Conservation (phyloP, 2,113 vertebrate species). For the Chlorodrepanis virens region DNA sequence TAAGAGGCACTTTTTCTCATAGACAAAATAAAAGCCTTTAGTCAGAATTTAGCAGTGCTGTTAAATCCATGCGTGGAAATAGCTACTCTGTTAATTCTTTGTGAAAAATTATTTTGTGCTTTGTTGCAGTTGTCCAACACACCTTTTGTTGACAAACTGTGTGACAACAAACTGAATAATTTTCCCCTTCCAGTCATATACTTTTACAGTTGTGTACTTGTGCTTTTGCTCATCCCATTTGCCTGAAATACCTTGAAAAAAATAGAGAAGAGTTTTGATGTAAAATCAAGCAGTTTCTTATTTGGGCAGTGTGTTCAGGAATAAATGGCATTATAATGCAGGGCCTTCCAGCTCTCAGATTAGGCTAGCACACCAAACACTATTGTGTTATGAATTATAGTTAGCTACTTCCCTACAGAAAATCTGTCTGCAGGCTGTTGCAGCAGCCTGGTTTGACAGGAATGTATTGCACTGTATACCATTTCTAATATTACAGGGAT, state of each 20-base stretch:
- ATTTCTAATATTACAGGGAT: slow-evolving; percentile 58
- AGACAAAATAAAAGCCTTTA: not conserved
- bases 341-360: not conserved
- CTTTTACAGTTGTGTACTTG: not conserved
- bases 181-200: not conserved
- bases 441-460: slow-evolving; percentile 38
- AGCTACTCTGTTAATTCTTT: not conserved
- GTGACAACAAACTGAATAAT: not conserved
- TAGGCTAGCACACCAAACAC: not conserved
- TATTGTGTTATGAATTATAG: not conserved
- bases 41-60: not conserved
- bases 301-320: not conserved
- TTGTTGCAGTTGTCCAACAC: not conserved
- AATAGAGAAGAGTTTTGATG: not conserved
- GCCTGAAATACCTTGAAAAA: not conserved
- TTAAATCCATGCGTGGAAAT: not conserved
- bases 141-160: not conserved
- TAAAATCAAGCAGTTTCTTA: not conserved
- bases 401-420: not conserved
- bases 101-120: not conserved
- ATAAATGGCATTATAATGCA: not conserved
- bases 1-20: not conserved
- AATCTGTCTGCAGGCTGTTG: slow-evolving; percentile 15
- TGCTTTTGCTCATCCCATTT: not conserved
- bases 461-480: not conserved